Evolutionary conservation across 1,140 invertebrate genomes (phyloP), one percentile per base, ranked within the genome.

Genomic region (Atta texana): DNA sequence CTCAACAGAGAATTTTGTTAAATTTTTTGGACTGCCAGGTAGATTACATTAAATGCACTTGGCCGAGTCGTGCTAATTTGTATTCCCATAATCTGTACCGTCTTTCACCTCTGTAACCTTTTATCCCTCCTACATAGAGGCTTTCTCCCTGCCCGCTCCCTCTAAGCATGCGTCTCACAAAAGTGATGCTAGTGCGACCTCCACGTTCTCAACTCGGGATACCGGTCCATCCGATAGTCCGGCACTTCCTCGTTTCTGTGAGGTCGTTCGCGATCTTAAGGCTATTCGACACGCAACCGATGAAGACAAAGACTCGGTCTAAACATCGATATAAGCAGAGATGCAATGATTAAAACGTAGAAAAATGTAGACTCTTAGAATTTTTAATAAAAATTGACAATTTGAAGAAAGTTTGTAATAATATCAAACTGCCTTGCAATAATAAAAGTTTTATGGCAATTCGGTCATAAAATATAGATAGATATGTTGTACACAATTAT

Each of bases 241-340:
- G 76, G 51, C 55, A 90, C 77, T 90, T 91, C 87, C 87, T 91
- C 77, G 78, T 88, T 91, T 91, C 82, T 78, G 87, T 49, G 66
- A 63, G 71, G 64, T 81, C 64, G 63, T 39, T 74, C 44, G 39
- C 28, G 69, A 88, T 39, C 72, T 88, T 86, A 88, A 86, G 51
- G 24, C 53, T 66, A 59, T 55, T 88, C 57, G 53, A 61, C 86
- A 90, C 77, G 86, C 88, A 86, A 88, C 55, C 86, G 66, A 78
- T 14, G 21, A 71, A 81, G 28, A 81, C 64, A 69, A 57, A 39
- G 53, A 57, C n/a, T 69, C 10, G 18, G 53, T 39, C 39, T 34
- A 49, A 31, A 77, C 16, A 28, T 10, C 34, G 34, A 39, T 39
- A 39, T 39, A 39, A 39, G 1, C 1, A 5, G 8, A 12, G 16